phyloP scores from a whole-genome alignment of 1,140 invertebrate genomes.

The Popillia japonica region DNA sequence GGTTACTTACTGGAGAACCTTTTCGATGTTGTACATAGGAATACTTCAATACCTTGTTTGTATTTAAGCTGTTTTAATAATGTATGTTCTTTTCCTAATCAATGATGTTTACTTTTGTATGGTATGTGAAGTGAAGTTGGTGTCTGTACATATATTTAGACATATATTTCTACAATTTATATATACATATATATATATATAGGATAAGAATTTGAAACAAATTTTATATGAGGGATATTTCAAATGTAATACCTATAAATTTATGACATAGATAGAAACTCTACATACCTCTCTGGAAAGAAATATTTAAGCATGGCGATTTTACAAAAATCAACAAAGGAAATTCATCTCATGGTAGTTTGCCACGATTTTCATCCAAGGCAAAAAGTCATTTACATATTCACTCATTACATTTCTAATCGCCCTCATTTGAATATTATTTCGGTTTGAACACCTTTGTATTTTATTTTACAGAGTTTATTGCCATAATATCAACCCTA shows the following conservation, averaged over 20 bases:
- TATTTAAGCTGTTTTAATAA: slow-evolving; percentile 11
- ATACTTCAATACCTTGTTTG: background rate
- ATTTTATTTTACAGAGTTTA: background rate
- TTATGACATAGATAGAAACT: too few relatives aligned
- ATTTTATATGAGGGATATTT: too few relatives aligned
- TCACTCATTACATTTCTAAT: too few relatives aligned
- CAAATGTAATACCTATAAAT: too few relatives aligned
- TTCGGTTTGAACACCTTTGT: too few relatives aligned
- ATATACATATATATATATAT: background rate
- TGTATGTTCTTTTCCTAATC: slow-evolving; percentile 36
- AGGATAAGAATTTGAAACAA: background rate
- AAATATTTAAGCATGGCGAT: too few relatives aligned
- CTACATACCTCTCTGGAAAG: too few relatives aligned
- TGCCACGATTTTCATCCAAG: too few relatives aligned
- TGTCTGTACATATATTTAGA: background rate
- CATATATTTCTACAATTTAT: slow-evolving; percentile 25
- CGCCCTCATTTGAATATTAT: too few relatives aligned
- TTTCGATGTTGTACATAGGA: background rate
- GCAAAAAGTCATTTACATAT: too few relatives aligned
- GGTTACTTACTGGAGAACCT: background rate
- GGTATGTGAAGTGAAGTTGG: slow-evolving; percentile 19
- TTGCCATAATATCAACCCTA: background rate
- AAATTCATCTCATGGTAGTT: too few relatives aligned
- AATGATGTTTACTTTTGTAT: slow-evolving; percentile 11
- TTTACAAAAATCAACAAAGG: too few relatives aligned